Conservation (phyloP, 2,888 invertebrate genomes). For the Labia minor region DNA sequence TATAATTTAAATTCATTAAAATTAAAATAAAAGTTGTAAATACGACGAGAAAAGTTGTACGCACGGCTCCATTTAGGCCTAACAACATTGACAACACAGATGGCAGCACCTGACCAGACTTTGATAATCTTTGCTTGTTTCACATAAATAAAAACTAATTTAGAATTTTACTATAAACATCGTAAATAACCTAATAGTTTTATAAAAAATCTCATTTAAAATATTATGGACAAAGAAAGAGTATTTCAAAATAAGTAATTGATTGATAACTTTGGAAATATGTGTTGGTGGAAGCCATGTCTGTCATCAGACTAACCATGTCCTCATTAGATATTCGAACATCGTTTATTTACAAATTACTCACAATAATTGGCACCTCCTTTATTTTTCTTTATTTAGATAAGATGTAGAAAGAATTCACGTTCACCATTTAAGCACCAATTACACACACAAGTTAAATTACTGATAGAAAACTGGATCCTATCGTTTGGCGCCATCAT, state of each 20-base stretch:
- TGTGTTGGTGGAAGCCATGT: conserved; percentile 27
- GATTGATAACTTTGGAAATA: conserved; percentile 15
- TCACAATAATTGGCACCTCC: conserved; percentile 30
- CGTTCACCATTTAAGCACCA: conserved; percentile 25
- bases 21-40: conserved; percentile 19
- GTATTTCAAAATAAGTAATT: not conserved
- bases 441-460: conserved; percentile 29
- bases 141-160: conserved; percentile 22
- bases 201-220: no score
- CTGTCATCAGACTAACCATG: conserved; percentile 41
- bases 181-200: not conserved
- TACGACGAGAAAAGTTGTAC: conserved; percentile 25
- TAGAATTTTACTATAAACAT: conserved; percentile 14
- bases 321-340: conserved; percentile 43
- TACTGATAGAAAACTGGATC: conserved; percentile 39
- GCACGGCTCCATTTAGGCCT: conserved; percentile 47
- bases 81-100: conserved; percentile 73
- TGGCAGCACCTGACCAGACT: conserved; percentile 53
- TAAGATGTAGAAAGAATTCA: conserved; percentile 27
- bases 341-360: conserved; percentile 33
- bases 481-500: conserved; percentile 47
- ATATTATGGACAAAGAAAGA: no score
- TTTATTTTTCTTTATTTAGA: conserved; percentile 25
- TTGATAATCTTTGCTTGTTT: conserved; percentile 27
- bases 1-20: conserved; percentile 15